These are phyloP conservation scores for Synergus umbraculus DNA, from an alignment of 2,888 invertebrate species.

Conservation along the genomic window DNA sequence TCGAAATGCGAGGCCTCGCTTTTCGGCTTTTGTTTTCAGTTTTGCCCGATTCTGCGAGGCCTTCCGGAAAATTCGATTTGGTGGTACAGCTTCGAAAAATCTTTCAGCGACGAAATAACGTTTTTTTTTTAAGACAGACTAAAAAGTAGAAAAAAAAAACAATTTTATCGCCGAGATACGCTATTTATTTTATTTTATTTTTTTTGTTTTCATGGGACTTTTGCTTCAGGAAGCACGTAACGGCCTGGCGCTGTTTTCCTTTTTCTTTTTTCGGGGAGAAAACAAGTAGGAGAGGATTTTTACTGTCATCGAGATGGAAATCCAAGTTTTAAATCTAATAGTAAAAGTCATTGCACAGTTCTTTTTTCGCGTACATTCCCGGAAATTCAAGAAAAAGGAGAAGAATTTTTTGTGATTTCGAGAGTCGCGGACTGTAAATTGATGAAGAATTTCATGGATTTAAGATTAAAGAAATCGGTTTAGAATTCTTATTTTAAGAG, in stretches of 20 bases:
- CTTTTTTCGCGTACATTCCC: slow-evolving; percentile 34
- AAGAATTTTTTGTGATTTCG: slow-evolving; percentile 13
- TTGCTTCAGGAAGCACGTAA: neutral
- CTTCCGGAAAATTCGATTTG: slow-evolving; percentile 56
- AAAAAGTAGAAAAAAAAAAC: neutral
- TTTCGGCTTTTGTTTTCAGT: slow-evolving; percentile 58
- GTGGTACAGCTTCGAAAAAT: slow-evolving; percentile 61
- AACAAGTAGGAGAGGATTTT: neutral
- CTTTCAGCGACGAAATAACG: neutral
- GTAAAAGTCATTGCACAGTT: slow-evolving; percentile 37
- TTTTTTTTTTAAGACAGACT: neutral
- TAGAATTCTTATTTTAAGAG: neutral
- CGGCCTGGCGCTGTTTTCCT: neutral
- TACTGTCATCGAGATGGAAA: neutral
- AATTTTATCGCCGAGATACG: slow-evolving; percentile 4
- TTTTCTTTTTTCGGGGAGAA: slow-evolving; percentile 5
- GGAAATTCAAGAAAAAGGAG: slow-evolving; percentile 7
- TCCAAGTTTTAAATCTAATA: slow-evolving; percentile 24
- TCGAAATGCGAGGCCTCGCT: slow-evolving; percentile 43
- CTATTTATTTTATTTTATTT: neutral
- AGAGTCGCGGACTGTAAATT: slow-evolving; percentile 22
- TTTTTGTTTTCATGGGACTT: neutral
- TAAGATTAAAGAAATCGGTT: neutral
- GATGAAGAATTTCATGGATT: neutral
- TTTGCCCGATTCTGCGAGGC: slow-evolving; percentile 58